Evolutionary conservation across 2,113 vertebrate species (phyloP).

Genomic region (Megaptera novaeangliae): DNA sequence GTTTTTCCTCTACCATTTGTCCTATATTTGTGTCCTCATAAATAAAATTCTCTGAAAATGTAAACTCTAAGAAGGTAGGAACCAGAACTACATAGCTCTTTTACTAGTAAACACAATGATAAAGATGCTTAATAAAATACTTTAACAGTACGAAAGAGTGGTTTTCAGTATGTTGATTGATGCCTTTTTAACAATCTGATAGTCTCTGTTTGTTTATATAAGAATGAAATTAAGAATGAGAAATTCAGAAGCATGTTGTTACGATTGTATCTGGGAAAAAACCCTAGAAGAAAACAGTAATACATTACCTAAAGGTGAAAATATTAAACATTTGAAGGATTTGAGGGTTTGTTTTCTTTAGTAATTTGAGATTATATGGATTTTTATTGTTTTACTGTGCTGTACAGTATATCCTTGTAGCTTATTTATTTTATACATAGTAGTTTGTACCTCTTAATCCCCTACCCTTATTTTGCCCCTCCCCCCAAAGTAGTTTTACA

Average conservation of each 20-base stretch:
- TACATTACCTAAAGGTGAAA: constrained; percentile 13
- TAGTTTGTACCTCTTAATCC: neutral
- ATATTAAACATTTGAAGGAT: neutral
- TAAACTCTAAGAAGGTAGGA: neutral
- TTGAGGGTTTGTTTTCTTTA: constrained; percentile 25
- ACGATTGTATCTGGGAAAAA: neutral
- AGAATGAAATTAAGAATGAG: constrained; percentile 15
- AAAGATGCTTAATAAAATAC: neutral
- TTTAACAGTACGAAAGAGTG: neutral
- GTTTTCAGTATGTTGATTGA: neutral
- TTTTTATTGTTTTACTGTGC: neutral
- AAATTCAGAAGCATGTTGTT: neutral
- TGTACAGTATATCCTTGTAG: neutral
- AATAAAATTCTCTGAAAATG: neutral
- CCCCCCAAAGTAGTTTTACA: neutral
- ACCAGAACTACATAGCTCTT: neutral
- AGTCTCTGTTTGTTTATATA: constrained; percentile 14
- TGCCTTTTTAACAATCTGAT: neutral
- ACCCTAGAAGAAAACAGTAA: neutral
- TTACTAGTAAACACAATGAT: neutral
- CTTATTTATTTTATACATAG: neutral
- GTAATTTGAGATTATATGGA: constrained; percentile 2
- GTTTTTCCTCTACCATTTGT: neutral
- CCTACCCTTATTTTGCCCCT: neutral
- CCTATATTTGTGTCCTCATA: neutral